Conservation (phyloP, 2,797 vertebrate species). For the Microctenopoma lineatum region DNA sequence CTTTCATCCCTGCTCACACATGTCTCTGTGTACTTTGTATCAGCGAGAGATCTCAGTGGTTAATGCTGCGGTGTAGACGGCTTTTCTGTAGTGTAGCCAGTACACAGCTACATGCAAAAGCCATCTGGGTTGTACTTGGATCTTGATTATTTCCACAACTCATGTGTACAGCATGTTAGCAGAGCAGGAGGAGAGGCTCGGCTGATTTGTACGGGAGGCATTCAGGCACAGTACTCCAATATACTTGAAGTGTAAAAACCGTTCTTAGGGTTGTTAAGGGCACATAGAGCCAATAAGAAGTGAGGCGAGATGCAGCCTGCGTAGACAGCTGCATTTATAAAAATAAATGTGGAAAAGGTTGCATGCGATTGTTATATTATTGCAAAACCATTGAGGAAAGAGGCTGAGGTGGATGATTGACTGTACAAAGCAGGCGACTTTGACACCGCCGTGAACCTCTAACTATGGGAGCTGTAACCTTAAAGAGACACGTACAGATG, state of each 20-base stretch:
- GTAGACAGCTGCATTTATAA: neutral
- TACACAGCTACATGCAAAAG: conserved; percentile 4
- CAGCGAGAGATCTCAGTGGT: conserved; percentile 11
- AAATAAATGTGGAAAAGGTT: neutral
- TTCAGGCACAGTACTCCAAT: neutral
- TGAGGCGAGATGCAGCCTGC: neutral
- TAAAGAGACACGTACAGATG: too few species aligned
- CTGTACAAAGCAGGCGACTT: neutral
- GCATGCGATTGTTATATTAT: neutral
- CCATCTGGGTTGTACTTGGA: conserved; percentile 18
- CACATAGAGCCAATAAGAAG: too few species aligned
- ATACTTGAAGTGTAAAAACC: too few species aligned
- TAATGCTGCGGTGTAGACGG: conserved; percentile 1
- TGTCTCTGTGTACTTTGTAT: conserved; percentile 23
- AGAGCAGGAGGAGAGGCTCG: neutral
- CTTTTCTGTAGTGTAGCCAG: neutral
- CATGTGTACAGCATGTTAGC: neutral
- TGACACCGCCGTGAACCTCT: neutral
- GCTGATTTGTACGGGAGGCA: too few species aligned
- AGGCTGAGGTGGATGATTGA: neutral
- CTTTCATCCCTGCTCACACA: conserved; percentile 24
- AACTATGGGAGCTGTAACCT: too few species aligned
- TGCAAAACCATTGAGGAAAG: neutral
- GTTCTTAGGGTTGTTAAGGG: too few species aligned
- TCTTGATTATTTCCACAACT: conserved; percentile 6